These are phyloP conservation scores for Strix uralensis DNA, from an alignment of 2,113 vertebrate species.

Conservation along the genomic window DNA sequence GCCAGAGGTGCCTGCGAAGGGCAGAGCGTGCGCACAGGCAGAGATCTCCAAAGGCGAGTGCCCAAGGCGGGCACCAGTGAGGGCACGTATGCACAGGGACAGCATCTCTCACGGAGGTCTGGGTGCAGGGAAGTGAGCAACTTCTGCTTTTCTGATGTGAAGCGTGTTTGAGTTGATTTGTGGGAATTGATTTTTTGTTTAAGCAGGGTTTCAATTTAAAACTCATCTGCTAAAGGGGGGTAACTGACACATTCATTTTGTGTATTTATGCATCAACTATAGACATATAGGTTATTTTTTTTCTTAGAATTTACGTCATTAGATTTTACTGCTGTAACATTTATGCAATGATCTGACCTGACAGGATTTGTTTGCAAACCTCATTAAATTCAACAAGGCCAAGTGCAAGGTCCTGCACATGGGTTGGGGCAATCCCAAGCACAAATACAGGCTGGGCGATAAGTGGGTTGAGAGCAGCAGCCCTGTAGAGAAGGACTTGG, in stretches of 20 bases:
- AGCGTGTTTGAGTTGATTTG: background rate
- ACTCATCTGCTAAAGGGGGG: background rate
- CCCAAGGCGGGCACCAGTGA: fast-evolving
- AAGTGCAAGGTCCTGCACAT: too few relatives aligned
- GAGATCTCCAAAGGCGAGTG: background rate
- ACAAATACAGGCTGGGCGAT: too few relatives aligned
- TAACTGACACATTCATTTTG: background rate
- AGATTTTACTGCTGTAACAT: background rate
- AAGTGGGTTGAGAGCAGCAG: too few relatives aligned
- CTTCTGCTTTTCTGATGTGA: background rate
- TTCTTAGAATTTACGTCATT: background rate
- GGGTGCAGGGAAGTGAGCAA: background rate
- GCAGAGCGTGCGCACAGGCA: fast-evolving
- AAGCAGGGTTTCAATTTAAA: background rate
- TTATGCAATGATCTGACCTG: background rate
- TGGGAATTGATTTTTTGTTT: background rate
- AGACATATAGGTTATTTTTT: background rate
- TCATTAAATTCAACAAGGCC: too few relatives aligned
- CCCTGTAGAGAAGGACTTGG: too few relatives aligned
- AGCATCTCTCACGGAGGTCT: background rate
- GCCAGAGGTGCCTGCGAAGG: background rate
- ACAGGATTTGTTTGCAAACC: background rate
- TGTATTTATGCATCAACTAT: background rate
- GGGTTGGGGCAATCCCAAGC: too few relatives aligned
- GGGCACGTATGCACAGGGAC: fast-evolving